phyloP scores from a whole-genome alignment of 2,888 invertebrate genomes.

The Microchrysa polita region DNA sequence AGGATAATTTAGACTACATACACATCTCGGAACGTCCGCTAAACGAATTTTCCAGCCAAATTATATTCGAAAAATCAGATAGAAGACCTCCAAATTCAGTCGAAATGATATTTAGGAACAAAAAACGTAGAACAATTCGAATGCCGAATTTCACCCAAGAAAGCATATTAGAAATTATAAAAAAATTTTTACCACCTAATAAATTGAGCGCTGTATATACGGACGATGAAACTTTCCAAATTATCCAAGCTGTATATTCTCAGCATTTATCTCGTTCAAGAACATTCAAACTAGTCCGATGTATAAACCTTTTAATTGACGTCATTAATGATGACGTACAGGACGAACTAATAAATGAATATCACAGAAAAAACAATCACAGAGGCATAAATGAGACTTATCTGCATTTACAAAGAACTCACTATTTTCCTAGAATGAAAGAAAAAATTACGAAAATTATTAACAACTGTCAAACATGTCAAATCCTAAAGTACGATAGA shows the following conservation, averaged over 20 bases:
- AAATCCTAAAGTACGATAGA: slow-evolving; percentile 43
- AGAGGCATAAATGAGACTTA: slow-evolving; percentile 9
- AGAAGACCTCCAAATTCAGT: neutral
- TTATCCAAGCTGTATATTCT: slow-evolving; percentile 47
- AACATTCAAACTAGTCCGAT: slow-evolving; percentile 23
- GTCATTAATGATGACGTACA: slow-evolving; percentile 24
- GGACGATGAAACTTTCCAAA: slow-evolving; percentile 48
- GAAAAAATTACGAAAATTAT: slow-evolving; percentile 33
- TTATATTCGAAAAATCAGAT: neutral
- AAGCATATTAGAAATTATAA: neutral
- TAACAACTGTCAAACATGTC: slow-evolving; percentile 45
- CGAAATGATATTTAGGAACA: neutral
- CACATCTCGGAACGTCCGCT: slow-evolving; percentile 3
- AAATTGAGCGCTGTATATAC: neutral
- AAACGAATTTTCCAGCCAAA: neutral
- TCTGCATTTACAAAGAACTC: slow-evolving; percentile 28
- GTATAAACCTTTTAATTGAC: neutral
- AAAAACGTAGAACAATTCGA: neutral
- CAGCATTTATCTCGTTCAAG: slow-evolving; percentile 33
- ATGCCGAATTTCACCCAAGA: neutral
- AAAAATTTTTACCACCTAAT: slow-evolving; percentile 8
- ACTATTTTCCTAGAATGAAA: slow-evolving; percentile 41
- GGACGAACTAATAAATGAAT: slow-evolving; percentile 2
- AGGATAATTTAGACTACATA: neutral
- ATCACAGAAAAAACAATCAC: neutral